These are phyloP conservation scores for Rhorus exstirpatorius DNA, from an alignment of 2,888 invertebrate species.

Conservation along the genomic window DNA sequence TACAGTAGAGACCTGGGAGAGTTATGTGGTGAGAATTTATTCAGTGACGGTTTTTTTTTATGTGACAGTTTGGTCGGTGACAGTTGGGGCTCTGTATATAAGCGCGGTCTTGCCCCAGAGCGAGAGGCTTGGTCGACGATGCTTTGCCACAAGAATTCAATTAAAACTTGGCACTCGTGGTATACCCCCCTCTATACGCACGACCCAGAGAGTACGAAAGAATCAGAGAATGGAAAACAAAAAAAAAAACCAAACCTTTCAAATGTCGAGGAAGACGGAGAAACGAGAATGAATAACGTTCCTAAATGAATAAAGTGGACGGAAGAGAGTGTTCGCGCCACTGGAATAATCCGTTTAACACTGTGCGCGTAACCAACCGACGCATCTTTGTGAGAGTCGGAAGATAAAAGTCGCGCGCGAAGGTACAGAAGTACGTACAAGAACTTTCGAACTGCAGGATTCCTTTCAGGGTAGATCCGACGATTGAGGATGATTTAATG, in stretches of 20 bases:
- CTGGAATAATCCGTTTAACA: slow-evolving; percentile 10
- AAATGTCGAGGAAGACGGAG: slow-evolving; percentile 14
- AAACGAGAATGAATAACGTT: neutral
- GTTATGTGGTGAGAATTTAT: no score
- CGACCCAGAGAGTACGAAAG: neutral
- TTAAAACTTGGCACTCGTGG: slow-evolving; percentile 38
- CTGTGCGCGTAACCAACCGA: neutral
- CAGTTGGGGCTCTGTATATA: no score
- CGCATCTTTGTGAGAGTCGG: slow-evolving; percentile 2
- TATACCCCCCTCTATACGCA: neutral
- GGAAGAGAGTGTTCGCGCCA: neutral
- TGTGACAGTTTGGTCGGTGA: no score
- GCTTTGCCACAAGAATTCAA: slow-evolving; percentile 50
- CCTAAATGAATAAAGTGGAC: slow-evolving; percentile 47
- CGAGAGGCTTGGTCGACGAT: neutral
- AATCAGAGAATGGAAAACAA: neutral
- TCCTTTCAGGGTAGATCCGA: neutral
- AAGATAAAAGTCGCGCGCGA: neutral
- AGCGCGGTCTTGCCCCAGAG: no score
- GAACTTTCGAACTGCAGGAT: neutral
- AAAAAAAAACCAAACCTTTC: neutral
- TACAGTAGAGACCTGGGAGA: no score
- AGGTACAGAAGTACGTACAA: neutral
- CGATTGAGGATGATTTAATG: no score
- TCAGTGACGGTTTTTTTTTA: no score